These are phyloP conservation scores for Syrmaticus mikado DNA, from an alignment of 2,113 vertebrate species.

Conservation along the genomic window DNA sequence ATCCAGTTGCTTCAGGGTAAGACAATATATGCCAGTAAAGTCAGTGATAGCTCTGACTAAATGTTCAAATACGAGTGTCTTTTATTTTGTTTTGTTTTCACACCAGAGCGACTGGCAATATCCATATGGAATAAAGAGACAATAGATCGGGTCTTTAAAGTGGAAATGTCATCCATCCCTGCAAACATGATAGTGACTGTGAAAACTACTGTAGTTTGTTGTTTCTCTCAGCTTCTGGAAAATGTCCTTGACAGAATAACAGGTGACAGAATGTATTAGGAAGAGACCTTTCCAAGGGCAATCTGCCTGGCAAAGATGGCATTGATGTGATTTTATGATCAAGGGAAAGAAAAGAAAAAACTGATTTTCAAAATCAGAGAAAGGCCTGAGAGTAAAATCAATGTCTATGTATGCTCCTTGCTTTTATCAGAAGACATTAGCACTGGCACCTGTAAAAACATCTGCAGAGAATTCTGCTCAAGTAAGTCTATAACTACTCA, in stretches of 20 bases:
- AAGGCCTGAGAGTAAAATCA: background rate
- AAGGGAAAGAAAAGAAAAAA: background rate
- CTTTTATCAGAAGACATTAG: background rate
- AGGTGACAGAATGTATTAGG: background rate
- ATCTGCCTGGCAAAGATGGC: background rate
- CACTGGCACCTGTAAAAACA: background rate
- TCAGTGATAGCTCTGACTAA: slow-evolving; percentile 17
- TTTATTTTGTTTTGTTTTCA: background rate
- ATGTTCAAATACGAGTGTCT: background rate
- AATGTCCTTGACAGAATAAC: background rate
- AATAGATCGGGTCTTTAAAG: slow-evolving; percentile 1
- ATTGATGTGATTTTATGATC: background rate
- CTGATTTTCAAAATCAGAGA: background rate
- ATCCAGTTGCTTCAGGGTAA: slow-evolving; percentile 38
- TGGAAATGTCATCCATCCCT: slow-evolving; percentile 24
- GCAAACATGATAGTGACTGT: slow-evolving; percentile 3
- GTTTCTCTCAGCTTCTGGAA: slow-evolving; percentile 28
- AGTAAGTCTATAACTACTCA: background rate
- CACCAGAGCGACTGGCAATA: background rate
- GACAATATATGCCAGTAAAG: slow-evolving; percentile 1
- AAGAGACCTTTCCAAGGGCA: background rate
- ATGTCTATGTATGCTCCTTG: background rate
- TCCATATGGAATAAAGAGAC: background rate
- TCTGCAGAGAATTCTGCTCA: background rate
- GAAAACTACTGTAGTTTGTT: background rate